These are phyloP conservation scores for Dioctria rufipes DNA, from an alignment of 2,888 invertebrate genomes.

Conservation along the genomic window DNA sequence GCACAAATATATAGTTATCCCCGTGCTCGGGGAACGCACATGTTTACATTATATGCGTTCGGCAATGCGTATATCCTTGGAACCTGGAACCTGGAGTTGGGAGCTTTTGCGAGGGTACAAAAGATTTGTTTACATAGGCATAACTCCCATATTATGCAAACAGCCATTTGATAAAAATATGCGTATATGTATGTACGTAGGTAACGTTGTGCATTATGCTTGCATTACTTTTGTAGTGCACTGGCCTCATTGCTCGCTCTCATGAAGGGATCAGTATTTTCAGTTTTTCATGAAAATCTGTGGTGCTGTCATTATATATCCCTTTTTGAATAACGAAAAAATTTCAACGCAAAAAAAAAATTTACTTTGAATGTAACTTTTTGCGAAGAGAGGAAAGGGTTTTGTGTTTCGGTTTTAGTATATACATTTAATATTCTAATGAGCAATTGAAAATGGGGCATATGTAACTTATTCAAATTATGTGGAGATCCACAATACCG, in stretches of 20 bases:
- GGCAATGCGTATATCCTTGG: constrained; percentile 43
- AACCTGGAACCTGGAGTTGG: constrained; percentile 40
- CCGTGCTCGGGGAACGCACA: constrained; percentile 8
- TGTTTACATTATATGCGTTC: constrained; percentile 43
- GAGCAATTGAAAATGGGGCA: constrained; percentile 45
- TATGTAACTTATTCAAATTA: constrained; percentile 37
- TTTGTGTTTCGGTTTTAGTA: constrained; percentile 5
- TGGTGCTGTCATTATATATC: constrained; percentile 39
- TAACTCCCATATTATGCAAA: constrained; percentile 52
- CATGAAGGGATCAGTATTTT: constrained; percentile 38
- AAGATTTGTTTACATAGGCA: constrained; percentile 52
- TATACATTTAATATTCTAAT: constrained; percentile 46
- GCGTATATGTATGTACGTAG: constrained; percentile 52
- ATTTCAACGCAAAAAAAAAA: constrained; percentile 13
- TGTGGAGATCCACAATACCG: not conserved
- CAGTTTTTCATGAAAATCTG: constrained; percentile 48
- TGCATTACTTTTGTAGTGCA: constrained; percentile 51
- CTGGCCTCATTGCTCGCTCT: constrained; percentile 52
- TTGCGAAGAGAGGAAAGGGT: not conserved
- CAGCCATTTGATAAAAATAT: constrained; percentile 51
- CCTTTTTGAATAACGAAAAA: constrained; percentile 45
- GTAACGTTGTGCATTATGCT: constrained; percentile 46
- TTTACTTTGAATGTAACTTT: constrained; percentile 23
- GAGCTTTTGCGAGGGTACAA: constrained; percentile 41
- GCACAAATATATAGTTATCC: constrained; percentile 2